Conservation (phyloP, 2,797 vertebrate genomes). For the Tympanoctomys barrerae region DNA sequence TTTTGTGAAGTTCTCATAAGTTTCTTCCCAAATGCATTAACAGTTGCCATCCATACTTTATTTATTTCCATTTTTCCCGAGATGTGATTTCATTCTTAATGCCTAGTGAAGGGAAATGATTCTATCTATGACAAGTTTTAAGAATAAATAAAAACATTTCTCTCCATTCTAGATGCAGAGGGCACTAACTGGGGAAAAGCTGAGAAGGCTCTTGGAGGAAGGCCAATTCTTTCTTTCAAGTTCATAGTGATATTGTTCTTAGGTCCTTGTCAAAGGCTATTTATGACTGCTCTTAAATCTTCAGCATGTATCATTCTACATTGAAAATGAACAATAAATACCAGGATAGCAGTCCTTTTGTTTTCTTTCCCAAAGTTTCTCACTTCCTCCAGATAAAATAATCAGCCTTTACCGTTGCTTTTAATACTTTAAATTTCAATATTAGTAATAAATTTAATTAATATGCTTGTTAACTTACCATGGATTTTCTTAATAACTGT, state of each 20-base stretch:
- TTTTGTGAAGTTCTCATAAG: not conserved
- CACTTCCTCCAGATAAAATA: not conserved
- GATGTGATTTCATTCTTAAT: not conserved
- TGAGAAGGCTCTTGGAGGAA: not conserved
- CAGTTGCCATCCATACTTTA: not conserved
- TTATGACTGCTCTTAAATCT: slow-evolving; percentile 20
- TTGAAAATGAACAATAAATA: not conserved
- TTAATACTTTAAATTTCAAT: slow-evolving; percentile 23
- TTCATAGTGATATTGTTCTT: not conserved
- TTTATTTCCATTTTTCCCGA: not conserved
- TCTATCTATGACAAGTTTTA: not conserved
- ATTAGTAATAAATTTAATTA: slow-evolving; percentile 8
- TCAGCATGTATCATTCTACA: not conserved
- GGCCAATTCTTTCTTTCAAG: not conserved
- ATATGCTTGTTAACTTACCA: not conserved
- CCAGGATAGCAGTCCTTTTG: not conserved
- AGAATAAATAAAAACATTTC: not conserved
- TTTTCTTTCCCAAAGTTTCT: not conserved
- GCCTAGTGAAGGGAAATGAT: not conserved
- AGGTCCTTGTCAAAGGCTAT: not conserved
- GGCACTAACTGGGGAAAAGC: not conserved
- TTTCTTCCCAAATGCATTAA: not conserved
- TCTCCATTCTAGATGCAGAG: not conserved
- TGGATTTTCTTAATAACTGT: slow-evolving; percentile 50
- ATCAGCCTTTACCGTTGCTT: not conserved